A percentile compares a stretch with the other conserved stretches of the same genome.
phyloP scores from a whole-genome alignment of 2,888 invertebrate species.

The Eumacrocentrus americanus region DNA sequence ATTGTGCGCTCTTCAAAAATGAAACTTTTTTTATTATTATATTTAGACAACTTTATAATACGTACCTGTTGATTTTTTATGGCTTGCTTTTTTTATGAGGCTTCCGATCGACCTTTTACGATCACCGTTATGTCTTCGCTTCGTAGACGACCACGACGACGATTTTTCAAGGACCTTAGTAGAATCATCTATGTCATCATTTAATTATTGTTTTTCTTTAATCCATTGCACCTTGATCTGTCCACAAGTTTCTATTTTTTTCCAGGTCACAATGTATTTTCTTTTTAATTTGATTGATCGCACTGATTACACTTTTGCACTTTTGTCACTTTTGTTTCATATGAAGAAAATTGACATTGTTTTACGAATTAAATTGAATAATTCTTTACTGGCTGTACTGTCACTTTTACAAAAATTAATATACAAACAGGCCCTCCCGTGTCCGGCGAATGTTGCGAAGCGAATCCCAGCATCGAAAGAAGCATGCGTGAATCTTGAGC shows the following conservation, averaged over 20 bases:
- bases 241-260: too few relatives aligned
- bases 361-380: too few relatives aligned
- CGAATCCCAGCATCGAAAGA: constrained; percentile 39
- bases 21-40: neutral
- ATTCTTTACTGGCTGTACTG: too few relatives aligned
- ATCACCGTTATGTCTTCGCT: constrained; percentile 6
- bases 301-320: too few relatives aligned
- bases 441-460: constrained; percentile 32
- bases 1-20: neutral
- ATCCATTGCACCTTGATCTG: too few relatives aligned
- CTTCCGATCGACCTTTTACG: constrained; percentile 24
- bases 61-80: constrained; percentile 37
- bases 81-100: constrained; percentile 25
- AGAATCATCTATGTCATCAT: neutral
- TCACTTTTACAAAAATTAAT: too few relatives aligned
- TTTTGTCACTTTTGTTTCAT: too few relatives aligned
- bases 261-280: too few relatives aligned
- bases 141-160: too few relatives aligned
- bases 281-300: too few relatives aligned
- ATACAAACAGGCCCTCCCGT: too few relatives aligned
- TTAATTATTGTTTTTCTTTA: neutral
- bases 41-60: constrained; percentile 5
- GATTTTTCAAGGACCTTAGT: neutral
- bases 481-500: constrained; percentile 36
- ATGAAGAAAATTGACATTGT: too few relatives aligned